A percentile compares a stretch with the other conserved stretches of the same genome.
These are phyloP conservation scores for Daubentonia madagascariensis DNA, from an alignment of 2,113 vertebrate species.

Conservation along the genomic window DNA sequence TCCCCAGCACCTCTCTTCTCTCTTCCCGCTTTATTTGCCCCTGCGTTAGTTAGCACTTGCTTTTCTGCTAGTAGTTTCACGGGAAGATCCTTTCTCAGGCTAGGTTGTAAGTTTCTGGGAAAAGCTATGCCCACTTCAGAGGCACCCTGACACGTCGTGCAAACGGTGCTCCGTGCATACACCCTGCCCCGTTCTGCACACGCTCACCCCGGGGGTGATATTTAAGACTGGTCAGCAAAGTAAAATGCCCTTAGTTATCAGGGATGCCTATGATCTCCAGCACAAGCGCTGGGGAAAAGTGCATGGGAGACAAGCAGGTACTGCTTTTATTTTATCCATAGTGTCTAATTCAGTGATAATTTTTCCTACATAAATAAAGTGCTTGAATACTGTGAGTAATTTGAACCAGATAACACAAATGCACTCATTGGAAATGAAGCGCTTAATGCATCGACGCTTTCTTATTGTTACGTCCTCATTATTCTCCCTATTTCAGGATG, in stretches of 20 bases:
- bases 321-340: background rate
- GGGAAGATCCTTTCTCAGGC: background rate
- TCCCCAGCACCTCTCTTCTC: background rate
- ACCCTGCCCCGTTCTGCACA: no score
- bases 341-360: background rate
- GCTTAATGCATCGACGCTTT: background rate
- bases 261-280: background rate
- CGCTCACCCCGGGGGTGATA: background rate
- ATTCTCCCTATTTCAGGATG: conserved; percentile 1
- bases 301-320: background rate
- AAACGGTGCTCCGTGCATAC: background rate
- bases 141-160: background rate
- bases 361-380: background rate
- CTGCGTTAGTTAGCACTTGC: background rate
- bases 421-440: background rate
- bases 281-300: background rate
- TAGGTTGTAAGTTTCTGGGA: background rate
- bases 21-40: background rate
- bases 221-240: background rate
- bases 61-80: background rate
- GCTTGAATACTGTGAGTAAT: background rate
- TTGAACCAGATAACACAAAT: background rate
- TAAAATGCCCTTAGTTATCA: background rate
- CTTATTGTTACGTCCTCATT: background rate
- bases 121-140: background rate